Evolutionary conservation across 2,888 invertebrate species (phyloP).

Genomic region (Microctonus hyperodae): DNA sequence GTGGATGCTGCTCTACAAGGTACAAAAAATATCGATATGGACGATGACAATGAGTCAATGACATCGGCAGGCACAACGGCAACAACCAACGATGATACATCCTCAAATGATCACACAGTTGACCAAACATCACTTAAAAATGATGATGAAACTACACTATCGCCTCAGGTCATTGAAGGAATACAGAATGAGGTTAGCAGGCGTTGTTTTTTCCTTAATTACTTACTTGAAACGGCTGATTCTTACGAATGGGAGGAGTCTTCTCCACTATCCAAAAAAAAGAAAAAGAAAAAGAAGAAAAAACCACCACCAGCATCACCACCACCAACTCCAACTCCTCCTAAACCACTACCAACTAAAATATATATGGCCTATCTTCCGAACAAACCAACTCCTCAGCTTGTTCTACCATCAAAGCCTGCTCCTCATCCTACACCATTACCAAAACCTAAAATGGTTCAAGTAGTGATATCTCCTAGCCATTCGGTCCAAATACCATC

Average conservation of each 20-base stretch:
- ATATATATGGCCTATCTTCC: no score
- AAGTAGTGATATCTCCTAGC: no score
- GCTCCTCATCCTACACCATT: neutral
- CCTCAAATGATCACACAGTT: neutral
- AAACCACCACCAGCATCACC: neutral
- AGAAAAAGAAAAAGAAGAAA: no score
- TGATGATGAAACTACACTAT: neutral
- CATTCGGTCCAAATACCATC: neutral
- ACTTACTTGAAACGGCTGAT: neutral
- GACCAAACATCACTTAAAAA: neutral
- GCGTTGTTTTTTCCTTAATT: slow-evolving; percentile 17
- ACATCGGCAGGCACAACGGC: neutral
- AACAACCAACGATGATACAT: neutral
- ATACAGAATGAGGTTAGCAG: slow-evolving; percentile 25
- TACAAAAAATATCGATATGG: neutral
- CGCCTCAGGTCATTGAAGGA: neutral
- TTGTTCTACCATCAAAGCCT: neutral
- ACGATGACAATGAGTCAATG: neutral
- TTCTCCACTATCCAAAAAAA: neutral
- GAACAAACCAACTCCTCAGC: no score
- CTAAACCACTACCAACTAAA: no score
- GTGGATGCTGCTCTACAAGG: neutral
- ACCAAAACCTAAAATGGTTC: no score
- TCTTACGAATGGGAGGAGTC: no score
- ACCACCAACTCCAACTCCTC: neutral